Evolutionary conservation across 2,113 vertebrate genomes (phyloP), one percentile per base, ranked within the genome.

Genomic region (Pelusios castaneus): DNA sequence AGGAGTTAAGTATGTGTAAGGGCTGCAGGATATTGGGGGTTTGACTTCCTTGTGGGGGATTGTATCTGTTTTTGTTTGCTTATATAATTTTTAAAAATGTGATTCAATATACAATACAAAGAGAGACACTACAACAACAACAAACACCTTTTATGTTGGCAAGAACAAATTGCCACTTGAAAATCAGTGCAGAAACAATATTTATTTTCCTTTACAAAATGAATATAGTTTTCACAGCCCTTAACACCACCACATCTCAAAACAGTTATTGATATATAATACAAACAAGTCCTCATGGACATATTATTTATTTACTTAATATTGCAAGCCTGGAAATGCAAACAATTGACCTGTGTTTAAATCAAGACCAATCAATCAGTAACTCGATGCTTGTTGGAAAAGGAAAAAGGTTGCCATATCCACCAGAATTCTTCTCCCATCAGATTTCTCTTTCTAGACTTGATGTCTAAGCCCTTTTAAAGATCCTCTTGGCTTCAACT

Each of bases 401-500:
- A 94, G 67, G 17, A 14, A 52, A 3, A 0, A 21, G 55, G 51
- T 78, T 12, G 10, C 9, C 84, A 34, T n/a, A 43, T 91, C 67
- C 41, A 81, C 87, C 85, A 58, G 22, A 6, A 27, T 85, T 8
- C 38, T 27, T 82, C 38, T 84, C 83, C 82, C n/a, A 31, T 78
- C 56, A 12, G 2, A 22, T 60, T 84, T 73, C 84, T 85, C 27
- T 78, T 43, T 22, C 80, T 31, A 54, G 49, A 89, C 80, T 41
- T 34, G 67, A 52, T 5, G 19, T 58, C 98, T 96, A 99, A 52
- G 8, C 84, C 93, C 92, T 99, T 94, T 99, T 99, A 97, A 99
- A 99, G 97, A 98, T 95, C 94, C 99, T 98, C 96, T 99, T 99
- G 77, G 99, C 98, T 34, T 99, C 98, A n/a, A 99, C 98, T 73